A percentile compares a stretch with the other conserved stretches of the same genome.
phyloP scores from a whole-genome alignment of 2,888 invertebrate genomes.

The Macaria liturata region DNA sequence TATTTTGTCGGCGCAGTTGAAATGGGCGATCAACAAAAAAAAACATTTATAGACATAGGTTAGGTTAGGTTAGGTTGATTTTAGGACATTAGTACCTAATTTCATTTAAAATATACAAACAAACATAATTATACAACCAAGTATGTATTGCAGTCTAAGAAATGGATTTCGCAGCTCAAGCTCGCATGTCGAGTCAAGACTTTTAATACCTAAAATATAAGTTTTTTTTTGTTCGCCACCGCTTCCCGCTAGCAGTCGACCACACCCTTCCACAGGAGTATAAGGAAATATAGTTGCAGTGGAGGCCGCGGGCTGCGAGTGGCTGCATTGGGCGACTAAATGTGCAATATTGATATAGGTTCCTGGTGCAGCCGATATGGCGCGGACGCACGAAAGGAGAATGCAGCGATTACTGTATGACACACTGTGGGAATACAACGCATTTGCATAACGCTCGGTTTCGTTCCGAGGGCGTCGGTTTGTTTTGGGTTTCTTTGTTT shows the following conservation, averaged over 20 bases:
- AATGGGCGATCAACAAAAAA: too few species aligned
- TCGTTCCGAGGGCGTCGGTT: constrained; percentile 5
- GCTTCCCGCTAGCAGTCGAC: constrained; percentile 12
- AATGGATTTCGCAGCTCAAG: too few species aligned
- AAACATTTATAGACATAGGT: too few species aligned
- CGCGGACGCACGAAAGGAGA: constrained; percentile 22
- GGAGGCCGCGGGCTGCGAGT: constrained; percentile 49
- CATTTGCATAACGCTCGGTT: constrained; percentile 10
- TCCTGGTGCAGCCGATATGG: constrained; percentile 48
- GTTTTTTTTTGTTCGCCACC: too few species aligned
- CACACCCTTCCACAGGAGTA: constrained; percentile 30
- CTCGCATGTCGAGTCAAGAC: too few species aligned
- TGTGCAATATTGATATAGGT: constrained; percentile 70
- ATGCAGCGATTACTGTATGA: constrained; percentile 17
- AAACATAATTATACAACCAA: too few species aligned
- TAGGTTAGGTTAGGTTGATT: too few species aligned
- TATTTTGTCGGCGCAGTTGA: too few species aligned
- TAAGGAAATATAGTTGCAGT: constrained; percentile 63
- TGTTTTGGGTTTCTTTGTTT: constrained; percentile 7
- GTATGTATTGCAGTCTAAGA: too few species aligned
- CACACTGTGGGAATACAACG: constrained; percentile 24
- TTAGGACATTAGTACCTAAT: too few species aligned
- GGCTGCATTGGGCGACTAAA: constrained; percentile 60
- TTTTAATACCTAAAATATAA: too few species aligned
- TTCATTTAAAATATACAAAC: too few species aligned